Evolutionary conservation across 1,140 invertebrate species (phyloP).

Genomic region (Metopolophium dirhodum): DNA sequence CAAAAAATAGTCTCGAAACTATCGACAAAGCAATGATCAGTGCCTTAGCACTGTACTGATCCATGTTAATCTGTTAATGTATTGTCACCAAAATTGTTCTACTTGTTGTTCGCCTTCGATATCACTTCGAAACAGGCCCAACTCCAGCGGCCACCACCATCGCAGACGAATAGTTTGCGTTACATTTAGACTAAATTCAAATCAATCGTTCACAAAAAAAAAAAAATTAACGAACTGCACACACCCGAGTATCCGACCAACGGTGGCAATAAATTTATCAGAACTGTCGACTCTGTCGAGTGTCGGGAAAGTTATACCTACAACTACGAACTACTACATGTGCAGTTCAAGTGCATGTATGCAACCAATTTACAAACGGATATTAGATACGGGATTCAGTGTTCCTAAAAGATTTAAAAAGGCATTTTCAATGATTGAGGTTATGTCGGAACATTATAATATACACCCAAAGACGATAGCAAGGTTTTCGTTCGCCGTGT

Average conservation of each 20-base stretch:
- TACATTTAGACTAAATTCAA: constrained; percentile 38
- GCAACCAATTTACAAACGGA: constrained; percentile 34
- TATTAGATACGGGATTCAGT: constrained; percentile 43
- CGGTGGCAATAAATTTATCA: background rate
- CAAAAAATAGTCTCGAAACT: constrained; percentile 41
- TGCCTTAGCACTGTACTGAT: constrained; percentile 27
- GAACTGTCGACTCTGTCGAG: constrained; percentile 24
- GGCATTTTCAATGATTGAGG: constrained; percentile 14
- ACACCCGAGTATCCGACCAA: background rate
- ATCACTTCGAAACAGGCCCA: constrained; percentile 26
- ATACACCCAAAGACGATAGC: constrained; percentile 25
- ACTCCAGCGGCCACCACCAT: constrained; percentile 28
- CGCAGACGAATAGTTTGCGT: background rate
- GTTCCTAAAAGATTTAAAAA: background rate
- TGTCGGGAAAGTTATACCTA: constrained; percentile 7
- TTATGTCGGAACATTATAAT: background rate
- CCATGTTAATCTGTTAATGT: constrained; percentile 9
- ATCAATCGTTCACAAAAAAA: background rate
- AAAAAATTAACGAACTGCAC: background rate
- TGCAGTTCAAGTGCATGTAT: constrained; percentile 39
- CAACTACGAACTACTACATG: background rate
- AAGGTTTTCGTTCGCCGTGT: background rate
- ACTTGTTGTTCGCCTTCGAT: background rate
- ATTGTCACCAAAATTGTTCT: background rate
- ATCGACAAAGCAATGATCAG: constrained; percentile 33